A percentile compares a stretch with the other conserved stretches of the same genome.
Evolutionary conservation across 2,113 vertebrate species (phyloP).

Genomic region (Burhinus oedicnemus): DNA sequence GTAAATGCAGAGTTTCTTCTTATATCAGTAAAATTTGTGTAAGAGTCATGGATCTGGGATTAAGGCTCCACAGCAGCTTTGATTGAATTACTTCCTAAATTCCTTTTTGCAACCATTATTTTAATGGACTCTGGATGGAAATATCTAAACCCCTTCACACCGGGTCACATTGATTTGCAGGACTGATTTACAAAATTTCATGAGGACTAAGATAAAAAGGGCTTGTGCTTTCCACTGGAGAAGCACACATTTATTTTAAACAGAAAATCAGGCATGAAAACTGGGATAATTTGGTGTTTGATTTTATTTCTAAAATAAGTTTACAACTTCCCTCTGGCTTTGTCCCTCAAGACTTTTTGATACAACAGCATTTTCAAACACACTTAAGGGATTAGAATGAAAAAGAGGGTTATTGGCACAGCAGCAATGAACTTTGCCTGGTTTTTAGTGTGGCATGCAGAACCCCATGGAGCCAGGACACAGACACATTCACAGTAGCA

Average conservation of each 20-base stretch:
- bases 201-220: neutral
- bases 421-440: neutral
- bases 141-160: neutral
- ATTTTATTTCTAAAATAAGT: slow-evolving; percentile 20
- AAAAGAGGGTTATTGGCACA: neutral
- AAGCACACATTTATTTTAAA: slow-evolving; percentile 10
- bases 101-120: slow-evolving; percentile 10
- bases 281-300: neutral
- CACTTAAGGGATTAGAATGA: neutral
- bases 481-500: neutral
- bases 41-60: slow-evolving; percentile 7
- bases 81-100: slow-evolving; percentile 18
- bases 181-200: slow-evolving; percentile 7
- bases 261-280: neutral
- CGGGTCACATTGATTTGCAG: slow-evolving; percentile 1
- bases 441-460: neutral
- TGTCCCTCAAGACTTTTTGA: neutral
- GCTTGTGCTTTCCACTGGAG: neutral
- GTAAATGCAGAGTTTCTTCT: neutral
- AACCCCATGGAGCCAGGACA: neutral
- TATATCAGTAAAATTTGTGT: neutral
- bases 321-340: neutral
- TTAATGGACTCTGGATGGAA: neutral
- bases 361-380: neutral
- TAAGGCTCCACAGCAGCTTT: neutral